phyloP scores from a whole-genome alignment of 2,113 vertebrate species.

The Abramis brama region DNA sequence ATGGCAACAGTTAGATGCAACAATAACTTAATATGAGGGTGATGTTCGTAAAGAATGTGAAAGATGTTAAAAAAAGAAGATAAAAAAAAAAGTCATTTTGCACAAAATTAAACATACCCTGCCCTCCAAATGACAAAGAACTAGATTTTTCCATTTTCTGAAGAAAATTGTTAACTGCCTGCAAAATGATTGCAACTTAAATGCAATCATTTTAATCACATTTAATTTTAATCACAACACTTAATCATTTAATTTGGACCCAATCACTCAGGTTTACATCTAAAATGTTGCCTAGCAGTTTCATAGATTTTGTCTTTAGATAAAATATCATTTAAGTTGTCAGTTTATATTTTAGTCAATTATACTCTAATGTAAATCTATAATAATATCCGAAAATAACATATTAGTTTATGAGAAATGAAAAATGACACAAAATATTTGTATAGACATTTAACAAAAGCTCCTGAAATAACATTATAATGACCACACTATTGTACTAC shows the following conservation, averaged over 20 bases:
- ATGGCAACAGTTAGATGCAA: slow-evolving; percentile 59
- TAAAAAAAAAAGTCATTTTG: slow-evolving; percentile 8
- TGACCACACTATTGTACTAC: neutral
- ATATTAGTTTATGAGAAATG: neutral
- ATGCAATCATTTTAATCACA: no score
- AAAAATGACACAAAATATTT: neutral
- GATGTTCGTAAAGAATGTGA: slow-evolving; percentile 39
- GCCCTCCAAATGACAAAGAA: neutral
- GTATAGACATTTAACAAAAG: neutral
- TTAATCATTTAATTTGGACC: neutral
- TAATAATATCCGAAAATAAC: neutral
- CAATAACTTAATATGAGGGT: slow-evolving; percentile 38
- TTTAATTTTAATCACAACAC: no score
- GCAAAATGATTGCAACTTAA: neutral
- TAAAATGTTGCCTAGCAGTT: neutral
- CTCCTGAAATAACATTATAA: neutral
- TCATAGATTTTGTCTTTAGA: neutral
- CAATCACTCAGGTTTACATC: neutral
- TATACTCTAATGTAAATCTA: neutral
- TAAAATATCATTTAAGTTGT: neutral
- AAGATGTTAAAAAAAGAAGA: slow-evolving; percentile 1
- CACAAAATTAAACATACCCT: slow-evolving; percentile 13
- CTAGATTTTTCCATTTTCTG: neutral
- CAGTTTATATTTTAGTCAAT: neutral
- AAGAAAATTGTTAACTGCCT: neutral